Percentiles rank a stretch among this genome's conserved stretches.
These are phyloP conservation scores for Genyomyrus donnyi DNA, from an alignment of 2,113 vertebrate species.

Conservation along the genomic window DNA sequence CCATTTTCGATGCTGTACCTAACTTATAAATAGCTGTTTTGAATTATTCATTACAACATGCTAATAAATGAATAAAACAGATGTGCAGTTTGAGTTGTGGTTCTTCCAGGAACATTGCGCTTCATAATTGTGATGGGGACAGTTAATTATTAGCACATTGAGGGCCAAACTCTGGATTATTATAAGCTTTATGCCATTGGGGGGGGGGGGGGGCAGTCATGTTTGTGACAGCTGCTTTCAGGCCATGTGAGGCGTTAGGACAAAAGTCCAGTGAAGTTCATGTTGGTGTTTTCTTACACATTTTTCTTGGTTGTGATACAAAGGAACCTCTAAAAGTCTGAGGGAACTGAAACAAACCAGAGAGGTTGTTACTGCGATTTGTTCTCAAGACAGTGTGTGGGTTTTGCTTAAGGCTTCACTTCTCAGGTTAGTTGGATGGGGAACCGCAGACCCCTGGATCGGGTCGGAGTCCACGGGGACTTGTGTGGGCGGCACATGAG, in stretches of 20 bases:
- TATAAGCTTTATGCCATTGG: background rate
- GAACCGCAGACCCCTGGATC: background rate
- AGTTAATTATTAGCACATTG: background rate
- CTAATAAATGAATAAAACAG: slow-evolving; percentile 34
- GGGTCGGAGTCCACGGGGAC: background rate
- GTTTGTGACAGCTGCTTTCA: background rate
- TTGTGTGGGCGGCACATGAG: background rate
- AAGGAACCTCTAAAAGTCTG: background rate
- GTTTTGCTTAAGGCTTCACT: background rate
- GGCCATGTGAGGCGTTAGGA: background rate
- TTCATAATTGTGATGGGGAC: background rate
- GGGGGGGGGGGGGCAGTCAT: background rate
- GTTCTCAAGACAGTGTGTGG: background rate
- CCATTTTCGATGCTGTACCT: slow-evolving; percentile 25
- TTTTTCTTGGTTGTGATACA: background rate
- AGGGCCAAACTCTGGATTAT: background rate
- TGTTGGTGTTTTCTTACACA: background rate
- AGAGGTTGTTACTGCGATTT: background rate
- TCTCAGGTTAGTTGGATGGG: background rate
- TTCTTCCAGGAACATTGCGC: background rate
- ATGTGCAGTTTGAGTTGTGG: slow-evolving; percentile 9
- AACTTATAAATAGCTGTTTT: slow-evolving; percentile 34
- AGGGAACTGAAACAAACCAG: background rate
- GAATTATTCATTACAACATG: slow-evolving; percentile 22
- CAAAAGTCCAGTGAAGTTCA: background rate